phyloP scores from a whole-genome alignment of 92 coral and sea anemone genomes.

The Heliopora coerulea region DNA sequence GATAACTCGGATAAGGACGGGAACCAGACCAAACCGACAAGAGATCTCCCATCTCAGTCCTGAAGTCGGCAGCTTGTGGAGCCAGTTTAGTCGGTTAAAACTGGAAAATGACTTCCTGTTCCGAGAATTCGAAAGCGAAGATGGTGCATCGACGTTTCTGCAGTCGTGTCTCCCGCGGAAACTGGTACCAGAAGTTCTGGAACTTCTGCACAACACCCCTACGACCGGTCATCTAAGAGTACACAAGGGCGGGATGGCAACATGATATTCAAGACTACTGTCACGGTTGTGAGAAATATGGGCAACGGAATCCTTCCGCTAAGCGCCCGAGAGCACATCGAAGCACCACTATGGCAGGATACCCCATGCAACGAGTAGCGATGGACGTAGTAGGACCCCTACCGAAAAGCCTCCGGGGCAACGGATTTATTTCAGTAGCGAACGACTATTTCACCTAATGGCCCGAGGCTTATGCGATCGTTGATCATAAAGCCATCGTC shows the following conservation, averaged over 20 bases:
- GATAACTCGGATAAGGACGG: not conserved
- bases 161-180: constrained; percentile 9
- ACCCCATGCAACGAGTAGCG: constrained; percentile 17
- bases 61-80: not conserved
- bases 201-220: constrained; percentile 16
- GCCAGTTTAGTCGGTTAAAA: constrained; percentile 21
- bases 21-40: constrained; percentile 1
- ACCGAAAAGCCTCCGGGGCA: constrained; percentile 6
- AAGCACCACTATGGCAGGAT: not conserved
- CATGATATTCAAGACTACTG: not conserved
- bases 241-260: not conserved
- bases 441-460: too few species aligned
- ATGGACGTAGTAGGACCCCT: constrained; percentile 27
- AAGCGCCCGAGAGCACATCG: constrained; percentile 3
- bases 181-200: constrained; percentile 6
- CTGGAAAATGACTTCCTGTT: constrained; percentile 7
- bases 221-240: constrained; percentile 13
- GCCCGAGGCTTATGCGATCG: too few species aligned
- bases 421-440: constrained; percentile 2
- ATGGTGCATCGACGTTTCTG: not conserved
- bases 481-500: too few species aligned
- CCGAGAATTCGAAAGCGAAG: constrained; percentile 19
- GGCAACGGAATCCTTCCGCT: constrained; percentile 1
- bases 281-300: constrained; percentile 4
- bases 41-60: constrained; percentile 1